Base-by-base conservation (phyloP, 2,888 invertebrate genomes). In the Megamerina dolium region DNA sequence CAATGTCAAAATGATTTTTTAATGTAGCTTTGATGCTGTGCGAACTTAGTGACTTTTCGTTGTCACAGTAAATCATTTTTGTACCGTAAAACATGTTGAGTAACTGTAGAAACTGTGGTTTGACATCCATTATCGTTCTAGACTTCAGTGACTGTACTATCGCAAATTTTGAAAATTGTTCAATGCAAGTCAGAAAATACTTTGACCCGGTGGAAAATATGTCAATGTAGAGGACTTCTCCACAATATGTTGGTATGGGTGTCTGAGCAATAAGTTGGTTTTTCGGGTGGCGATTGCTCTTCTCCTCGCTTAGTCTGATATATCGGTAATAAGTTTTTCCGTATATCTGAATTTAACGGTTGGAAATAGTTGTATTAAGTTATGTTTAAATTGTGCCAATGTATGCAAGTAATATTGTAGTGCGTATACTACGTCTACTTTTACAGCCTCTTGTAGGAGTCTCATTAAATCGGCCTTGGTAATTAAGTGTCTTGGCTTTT, bases 121-220 rank as follows among this genome's bases (percentile, higher is more conserved):
- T 50, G 1, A 46, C 33, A 12, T 50, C 45, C 16, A 41, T 14
- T 34, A 41, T 46, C n/a, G 43, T 32, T 9, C 45, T 35, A n/a
- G 39, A 47, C 21, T 3, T 13, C 19, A 49, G 19, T 14, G 43
- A 32, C 37, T 45, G 41, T 2, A 51, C 49, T 26, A 49, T 31
- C 13, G 47, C 47, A 43, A 51, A 45, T 32, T 47, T 50, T 21
- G 45, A 50, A 43, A 50, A 43, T 30, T 47, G 45, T 23, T 50
- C 50, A 30, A 50, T 32, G 29, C 45, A 47, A 19, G 45, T 50
- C 26, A 46, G 41, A 30, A 46, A 49, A 37, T 40, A 10, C 16
- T 39, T 29, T 48, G n/a, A n/a, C n/a, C n/a, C n/a, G n/a, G n/a
- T n/a, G n/a, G n/a, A n/a, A n/a, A n/a, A n/a, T n/a, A n/a, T n/a